Evolutionary conservation across 2,113 vertebrate genomes (phyloP), one percentile per base, ranked within the genome.

Genomic region (Tricholaema leucomelas): DNA sequence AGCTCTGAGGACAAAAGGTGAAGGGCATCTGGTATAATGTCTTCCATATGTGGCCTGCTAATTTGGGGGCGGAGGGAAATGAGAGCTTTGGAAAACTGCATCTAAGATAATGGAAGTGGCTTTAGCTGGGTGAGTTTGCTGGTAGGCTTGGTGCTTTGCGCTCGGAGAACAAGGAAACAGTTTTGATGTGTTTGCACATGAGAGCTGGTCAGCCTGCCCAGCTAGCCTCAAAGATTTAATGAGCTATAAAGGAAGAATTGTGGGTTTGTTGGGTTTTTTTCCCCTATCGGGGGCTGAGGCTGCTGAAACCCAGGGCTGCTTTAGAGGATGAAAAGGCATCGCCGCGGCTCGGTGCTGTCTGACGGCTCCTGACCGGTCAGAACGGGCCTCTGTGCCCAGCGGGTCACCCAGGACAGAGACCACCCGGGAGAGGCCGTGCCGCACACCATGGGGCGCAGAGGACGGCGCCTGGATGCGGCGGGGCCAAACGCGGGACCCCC

Each of bases 31-130:
- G 75, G 81, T 95, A 58, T 91, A 93, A 95, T 92, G 92, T 93
- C 84, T 96, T 96, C 96, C 92, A 96, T 93, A 93, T 95, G 93
- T 91, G 52, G 78, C 84, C 80, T 89, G 56, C 67, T 95, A 95
- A 95, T 89, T 87, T 18, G 42, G 48, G 69, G 81, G 77, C n/a
- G 55, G 81, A 87, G 87, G 91, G 92, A 88, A 91, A 82, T 40
- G 72, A 94, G 56, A 52, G 60, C 85, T 90, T 92, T 92, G 73
- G 71, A 91, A 92, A 94, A 61, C 58, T 48, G 58, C 83, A 81
- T 88, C 72, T 88, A 58, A 75, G 73, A 72, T 83, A 92, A 91
- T 95, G 69, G 56, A 93, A 94, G 87, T 88, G 87, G 42, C 65
- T 78, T 91, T 94, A 88, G 54, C 65, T 90, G 88, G 77, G 91